These are phyloP conservation scores for Argya squamiceps DNA, from an alignment of 2,797 vertebrate genomes.

Conservation along the genomic window DNA sequence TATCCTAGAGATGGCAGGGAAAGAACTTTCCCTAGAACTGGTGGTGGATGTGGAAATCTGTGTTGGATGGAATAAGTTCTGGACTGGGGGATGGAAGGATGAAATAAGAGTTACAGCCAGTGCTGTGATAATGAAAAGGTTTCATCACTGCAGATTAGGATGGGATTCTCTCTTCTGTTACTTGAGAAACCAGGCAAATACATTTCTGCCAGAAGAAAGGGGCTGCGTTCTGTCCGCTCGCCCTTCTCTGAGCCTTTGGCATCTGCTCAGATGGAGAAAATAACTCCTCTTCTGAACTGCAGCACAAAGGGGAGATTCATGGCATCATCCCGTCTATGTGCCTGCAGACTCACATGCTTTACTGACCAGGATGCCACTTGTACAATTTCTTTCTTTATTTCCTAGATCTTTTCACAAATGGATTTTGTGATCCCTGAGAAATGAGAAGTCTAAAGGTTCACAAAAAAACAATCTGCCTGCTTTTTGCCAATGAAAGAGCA, in stretches of 20 bases:
- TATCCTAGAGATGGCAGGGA: neutral
- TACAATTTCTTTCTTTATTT: conserved; percentile 32
- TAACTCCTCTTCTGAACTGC: conserved; percentile 26
- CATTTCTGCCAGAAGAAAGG: neutral
- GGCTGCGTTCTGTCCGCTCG: neutral
- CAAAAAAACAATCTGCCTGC: neutral
- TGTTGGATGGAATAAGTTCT: neutral
- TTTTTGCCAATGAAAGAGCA: neutral
- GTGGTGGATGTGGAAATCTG: neutral
- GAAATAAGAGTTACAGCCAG: neutral
- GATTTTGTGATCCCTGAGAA: conserved; percentile 29
- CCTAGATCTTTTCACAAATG: conserved; percentile 22
- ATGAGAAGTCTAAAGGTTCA: neutral
- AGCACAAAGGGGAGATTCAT: conserved; percentile 13
- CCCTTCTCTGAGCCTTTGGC: conserved; percentile 1
- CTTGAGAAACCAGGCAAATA: neutral
- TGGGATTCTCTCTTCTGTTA: neutral
- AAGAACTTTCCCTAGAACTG: neutral
- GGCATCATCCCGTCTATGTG: neutral
- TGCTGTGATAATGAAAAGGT: neutral
- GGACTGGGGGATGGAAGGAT: neutral
- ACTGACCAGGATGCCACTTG: neutral
- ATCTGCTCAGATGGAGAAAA: conserved; percentile 19
- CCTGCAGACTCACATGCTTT: neutral
- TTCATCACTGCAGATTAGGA: neutral